Evolutionary conservation across 2,797 vertebrate species (phyloP), one percentile per base, ranked within the genome.

Genomic region (Odontamblyopus lacepedii): DNA sequence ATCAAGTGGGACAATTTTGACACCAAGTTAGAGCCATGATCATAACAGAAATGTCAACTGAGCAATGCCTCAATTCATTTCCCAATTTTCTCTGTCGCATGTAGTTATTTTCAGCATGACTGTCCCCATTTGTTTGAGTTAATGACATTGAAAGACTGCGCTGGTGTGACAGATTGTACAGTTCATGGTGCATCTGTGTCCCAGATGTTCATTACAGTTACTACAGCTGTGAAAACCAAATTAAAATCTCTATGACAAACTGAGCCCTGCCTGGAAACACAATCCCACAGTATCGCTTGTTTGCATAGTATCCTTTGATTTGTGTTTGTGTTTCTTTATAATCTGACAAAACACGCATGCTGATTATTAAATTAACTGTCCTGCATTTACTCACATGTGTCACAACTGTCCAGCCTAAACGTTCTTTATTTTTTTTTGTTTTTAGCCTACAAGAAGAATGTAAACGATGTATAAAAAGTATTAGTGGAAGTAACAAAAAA

Each of bases 211-310:
- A 48, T 59, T 75, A 60, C 76, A 79, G 83, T 73, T 74, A 19
- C 71, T 57, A 15, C 50, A 29, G 62, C 76, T 78, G 81, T 57
- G 69, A 79, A 82, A 83, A 68, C 72, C 56, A 74, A 68, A 78
- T 76, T 73, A 75, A 76, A 73, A 78, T 74, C 74, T 62, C 61
- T 29, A 30, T 79, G 71, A 81, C 9, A 79, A 81, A 80, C 16
- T 16, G 74, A 29, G 18, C 48, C 27, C 67, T 50, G 70, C 74
- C 32, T 57, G 70, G 29, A 76, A 78, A 83, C 35, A n/a, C 69
- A 67, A 61, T 79, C 51, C 41, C 2, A 26, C 48, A 29, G 13
- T 55, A 4, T 32, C 71, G 51, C 59, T 79, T 79, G 67, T 76
- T 77, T 73, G 19, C 55, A 4, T 2, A 19, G 50, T 63, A 9